Evolutionary conservation across 2,888 invertebrate genomes (phyloP), one percentile per base, ranked within the genome.

Genomic region (Papilio elwesi): DNA sequence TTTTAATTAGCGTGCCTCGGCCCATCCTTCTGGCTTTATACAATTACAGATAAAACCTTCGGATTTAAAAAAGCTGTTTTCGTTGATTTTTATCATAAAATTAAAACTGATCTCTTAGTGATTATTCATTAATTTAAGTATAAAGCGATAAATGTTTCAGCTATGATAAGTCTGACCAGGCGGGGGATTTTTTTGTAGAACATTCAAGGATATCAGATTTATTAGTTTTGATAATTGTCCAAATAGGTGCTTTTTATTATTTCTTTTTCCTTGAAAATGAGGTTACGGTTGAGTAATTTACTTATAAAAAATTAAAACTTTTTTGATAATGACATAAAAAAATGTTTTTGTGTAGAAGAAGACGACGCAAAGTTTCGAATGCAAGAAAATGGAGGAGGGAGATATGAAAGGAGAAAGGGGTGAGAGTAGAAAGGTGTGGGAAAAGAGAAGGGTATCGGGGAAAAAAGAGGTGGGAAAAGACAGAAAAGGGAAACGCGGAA

Each of bases 141-240:
- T 74, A 74, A 51, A 68, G 16, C 15, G 74, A 75, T 65, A 70
- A 75, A 52, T 69, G 72, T 70, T 73, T 64, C 26, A 13, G 47
- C 64, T 49, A 57, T 64, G 70, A 70, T 71, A 69, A 71, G 68
- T n/a, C n/a, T 49, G 7, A 51, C 51, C 52, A 48, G 55, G 49
- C 63, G 65, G 70, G 70, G 68, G 68, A 64, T 68, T 68, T 69
- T 72, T 72, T 72, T 59, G 36, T 36, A 52, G 43, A 16, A 48
- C 36, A 64, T 16, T 67, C 59, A 71, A 68, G 68, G 68, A 62
- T 63, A 72, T 72, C 71, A 68, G 57, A 68, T 52, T 68, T 68
- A 63, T 47, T n/a, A 12, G 26, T 10, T 53, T 68, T 38, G 68
- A 62, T 55, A 71, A 66, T 67, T 48, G 57, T 55, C 64, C 48